Evolutionary conservation across 1,140 invertebrate genomes (phyloP).

Genomic region (Aphelenchoides fujianensis): DNA sequence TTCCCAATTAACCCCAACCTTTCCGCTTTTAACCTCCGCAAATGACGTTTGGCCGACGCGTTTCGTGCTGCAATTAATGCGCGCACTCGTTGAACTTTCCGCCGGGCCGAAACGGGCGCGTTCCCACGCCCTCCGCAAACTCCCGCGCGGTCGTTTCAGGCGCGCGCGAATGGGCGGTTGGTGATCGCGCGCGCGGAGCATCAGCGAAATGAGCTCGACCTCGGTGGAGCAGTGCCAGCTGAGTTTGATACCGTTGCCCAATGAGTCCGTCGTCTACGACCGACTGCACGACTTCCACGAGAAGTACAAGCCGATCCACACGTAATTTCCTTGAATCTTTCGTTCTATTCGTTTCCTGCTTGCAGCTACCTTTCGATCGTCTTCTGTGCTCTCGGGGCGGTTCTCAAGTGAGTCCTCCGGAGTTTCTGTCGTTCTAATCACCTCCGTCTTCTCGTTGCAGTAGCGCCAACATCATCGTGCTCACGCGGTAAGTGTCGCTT

Average conservation of each 20-base stretch:
- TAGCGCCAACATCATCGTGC: conserved; percentile 61
- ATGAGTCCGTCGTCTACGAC: conserved; percentile 38
- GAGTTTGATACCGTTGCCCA: conserved; percentile 45
- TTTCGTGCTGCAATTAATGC: no score
- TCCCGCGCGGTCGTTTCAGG: no score
- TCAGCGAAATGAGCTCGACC: neutral
- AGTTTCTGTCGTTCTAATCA: no score
- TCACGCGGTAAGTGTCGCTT: conserved; percentile 49
- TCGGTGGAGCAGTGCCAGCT: conserved; percentile 18
- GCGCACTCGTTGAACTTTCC: no score
- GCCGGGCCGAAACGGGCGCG: no score
- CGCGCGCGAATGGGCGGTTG: no score
- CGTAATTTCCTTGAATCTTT: conserved; percentile 3
- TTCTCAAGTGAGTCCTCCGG: neutral
- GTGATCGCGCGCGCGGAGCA: no score
- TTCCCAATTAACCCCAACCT: no score
- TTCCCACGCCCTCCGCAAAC: no score
- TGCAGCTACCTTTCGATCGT: conserved; percentile 53
- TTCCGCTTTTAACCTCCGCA: no score
- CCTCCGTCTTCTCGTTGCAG: conserved; percentile 33
- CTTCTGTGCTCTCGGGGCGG: conserved; percentile 51
- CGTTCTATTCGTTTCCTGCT: neutral
- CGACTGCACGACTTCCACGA: conserved; percentile 42
- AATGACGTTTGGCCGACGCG: no score
- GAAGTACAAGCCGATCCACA: conserved; percentile 53